Conservation (phyloP, 2,113 vertebrate species). For the Rhipidura dahli region DNA sequence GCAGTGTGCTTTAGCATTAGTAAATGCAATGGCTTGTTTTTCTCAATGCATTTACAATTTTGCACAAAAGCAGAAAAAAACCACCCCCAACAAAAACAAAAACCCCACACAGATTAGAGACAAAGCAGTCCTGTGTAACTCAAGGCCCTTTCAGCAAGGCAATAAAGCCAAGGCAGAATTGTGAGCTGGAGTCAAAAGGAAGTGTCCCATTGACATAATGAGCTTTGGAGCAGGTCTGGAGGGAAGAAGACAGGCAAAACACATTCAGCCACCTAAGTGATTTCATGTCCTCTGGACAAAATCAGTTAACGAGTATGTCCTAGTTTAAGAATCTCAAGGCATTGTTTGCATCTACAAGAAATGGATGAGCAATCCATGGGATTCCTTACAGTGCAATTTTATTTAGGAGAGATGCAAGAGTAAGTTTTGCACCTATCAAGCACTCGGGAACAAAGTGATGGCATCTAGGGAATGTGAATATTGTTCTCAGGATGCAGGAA, state of each 20-base stretch:
- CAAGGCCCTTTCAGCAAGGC: constrained; percentile 4
- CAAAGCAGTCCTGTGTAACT: constrained; percentile 35
- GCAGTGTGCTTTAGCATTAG: background rate
- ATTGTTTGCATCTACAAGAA: background rate
- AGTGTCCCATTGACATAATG: background rate
- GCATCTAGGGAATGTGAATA: background rate
- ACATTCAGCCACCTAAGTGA: background rate
- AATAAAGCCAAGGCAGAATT: background rate
- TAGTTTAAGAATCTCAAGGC: background rate
- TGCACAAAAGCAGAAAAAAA: constrained; percentile 4
- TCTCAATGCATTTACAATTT: constrained; percentile 27
- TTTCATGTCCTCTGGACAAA: background rate
- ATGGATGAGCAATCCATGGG: background rate
- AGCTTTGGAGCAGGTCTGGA: background rate
- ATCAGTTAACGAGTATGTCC: background rate
- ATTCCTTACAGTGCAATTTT: background rate
- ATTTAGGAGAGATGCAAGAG: background rate
- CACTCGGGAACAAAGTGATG: background rate
- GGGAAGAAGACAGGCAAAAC: background rate
- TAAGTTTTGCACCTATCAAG: background rate
- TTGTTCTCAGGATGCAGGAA: background rate
- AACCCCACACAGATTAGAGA: constrained; percentile 28
- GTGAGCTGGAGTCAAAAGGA: constrained; percentile 11
- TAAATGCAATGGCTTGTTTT: background rate
- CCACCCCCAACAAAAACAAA: background rate